phyloP scores from a whole-genome alignment of 2,797 vertebrate genomes.

The Labroides dimidiatus region DNA sequence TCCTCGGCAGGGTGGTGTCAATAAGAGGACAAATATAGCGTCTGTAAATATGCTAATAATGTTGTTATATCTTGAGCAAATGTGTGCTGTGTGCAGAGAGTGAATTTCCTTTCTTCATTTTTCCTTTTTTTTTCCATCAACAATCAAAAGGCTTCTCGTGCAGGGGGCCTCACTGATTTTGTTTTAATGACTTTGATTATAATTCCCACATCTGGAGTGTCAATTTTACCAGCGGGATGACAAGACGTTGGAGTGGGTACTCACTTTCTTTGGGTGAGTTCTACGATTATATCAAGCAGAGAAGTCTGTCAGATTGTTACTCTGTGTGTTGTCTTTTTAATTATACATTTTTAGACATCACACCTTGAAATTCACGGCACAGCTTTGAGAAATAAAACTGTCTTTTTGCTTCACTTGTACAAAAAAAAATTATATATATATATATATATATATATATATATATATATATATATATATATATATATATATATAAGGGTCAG shows the following conservation, averaged over 20 bases:
- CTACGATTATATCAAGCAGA: background rate
- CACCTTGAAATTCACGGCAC: background rate
- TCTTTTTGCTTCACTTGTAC: conserved; percentile 3
- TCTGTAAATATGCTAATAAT: conserved; percentile 9
- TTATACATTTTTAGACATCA: background rate
- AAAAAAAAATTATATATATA: too few relatives aligned
- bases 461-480: too few relatives aligned
- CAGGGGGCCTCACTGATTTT: conserved; percentile 1
- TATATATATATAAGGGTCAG: conserved; percentile 11
- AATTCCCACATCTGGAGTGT: background rate
- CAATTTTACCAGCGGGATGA: background rate
- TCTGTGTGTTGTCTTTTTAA: background rate
- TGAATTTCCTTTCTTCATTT: conserved; percentile 7
- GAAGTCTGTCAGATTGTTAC: background rate
- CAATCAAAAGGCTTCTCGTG: conserved; percentile 4
- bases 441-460: too few relatives aligned
- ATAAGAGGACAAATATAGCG: background rate
- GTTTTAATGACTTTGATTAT: conserved; percentile 10
- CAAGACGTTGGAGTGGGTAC: background rate
- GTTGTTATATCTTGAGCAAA: conserved; percentile 23
- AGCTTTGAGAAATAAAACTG: conserved; percentile 18
- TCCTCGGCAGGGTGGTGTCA: background rate
- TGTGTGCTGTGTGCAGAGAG: conserved; percentile 1
- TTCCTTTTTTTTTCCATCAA: background rate
- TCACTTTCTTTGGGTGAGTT: background rate